Evolutionary conservation across 2,113 vertebrate species (phyloP).

Genomic region (Cyanoderma ruficeps): DNA sequence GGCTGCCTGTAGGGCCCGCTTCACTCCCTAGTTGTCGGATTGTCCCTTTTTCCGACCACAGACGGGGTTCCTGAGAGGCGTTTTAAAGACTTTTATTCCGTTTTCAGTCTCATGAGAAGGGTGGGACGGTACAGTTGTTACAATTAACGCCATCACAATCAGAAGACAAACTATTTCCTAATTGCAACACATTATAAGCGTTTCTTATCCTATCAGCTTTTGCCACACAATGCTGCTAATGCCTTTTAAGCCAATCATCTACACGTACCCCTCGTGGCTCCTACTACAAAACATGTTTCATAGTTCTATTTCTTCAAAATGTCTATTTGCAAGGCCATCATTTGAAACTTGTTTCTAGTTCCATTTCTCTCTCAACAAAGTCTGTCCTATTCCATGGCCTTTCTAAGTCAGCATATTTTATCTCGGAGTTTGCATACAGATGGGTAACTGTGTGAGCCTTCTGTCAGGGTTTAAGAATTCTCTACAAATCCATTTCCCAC

Average conservation of each 20-base stretch:
- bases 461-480: background rate
- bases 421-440: background rate
- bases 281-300: background rate
- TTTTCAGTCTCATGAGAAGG: background rate
- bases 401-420: background rate
- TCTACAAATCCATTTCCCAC: background rate
- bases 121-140: background rate
- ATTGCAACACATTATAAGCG: background rate
- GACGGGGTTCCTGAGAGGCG: background rate
- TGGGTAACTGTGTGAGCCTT: background rate
- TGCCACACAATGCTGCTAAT: background rate
- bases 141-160: background rate
- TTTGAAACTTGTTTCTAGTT: background rate
- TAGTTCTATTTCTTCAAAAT: background rate
- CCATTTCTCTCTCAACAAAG: background rate
- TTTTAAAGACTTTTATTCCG: background rate
- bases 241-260: background rate
- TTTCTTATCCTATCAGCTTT: background rate
- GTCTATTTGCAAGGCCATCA: background rate
- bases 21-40: too few relatives aligned
- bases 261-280: background rate
- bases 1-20: rapidly evolving
- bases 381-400: background rate
- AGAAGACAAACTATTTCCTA: background rate
- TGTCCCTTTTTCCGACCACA: background rate